phyloP scores from a whole-genome alignment of 2,113 vertebrate genomes.

The Oreochromis aureus region DNA sequence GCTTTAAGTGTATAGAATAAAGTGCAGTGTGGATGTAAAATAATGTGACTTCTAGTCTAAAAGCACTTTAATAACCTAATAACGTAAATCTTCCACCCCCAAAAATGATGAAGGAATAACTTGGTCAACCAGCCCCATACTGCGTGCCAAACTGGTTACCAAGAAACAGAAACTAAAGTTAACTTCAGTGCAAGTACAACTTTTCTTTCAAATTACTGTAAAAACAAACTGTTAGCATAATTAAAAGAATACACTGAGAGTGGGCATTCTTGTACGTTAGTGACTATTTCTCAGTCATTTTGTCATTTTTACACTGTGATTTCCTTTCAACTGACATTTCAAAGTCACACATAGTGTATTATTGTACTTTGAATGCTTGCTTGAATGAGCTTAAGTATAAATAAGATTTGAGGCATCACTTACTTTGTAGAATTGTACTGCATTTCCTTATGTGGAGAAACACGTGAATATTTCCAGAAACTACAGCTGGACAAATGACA shows the following conservation, averaged over 20 bases:
- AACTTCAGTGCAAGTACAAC: neutral
- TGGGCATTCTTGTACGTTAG: neutral
- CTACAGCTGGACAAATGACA: neutral
- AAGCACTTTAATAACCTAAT: neutral
- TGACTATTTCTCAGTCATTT: neutral
- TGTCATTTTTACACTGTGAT: neutral
- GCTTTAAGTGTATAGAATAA: neutral
- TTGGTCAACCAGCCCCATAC: neutral
- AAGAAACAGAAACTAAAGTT: neutral
- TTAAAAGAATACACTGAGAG: neutral
- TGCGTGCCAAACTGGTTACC: neutral
- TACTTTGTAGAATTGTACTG: neutral
- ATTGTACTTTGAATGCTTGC: neutral
- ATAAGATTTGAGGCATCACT: neutral
- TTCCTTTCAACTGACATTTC: neutral
- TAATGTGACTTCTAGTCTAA: neutral
- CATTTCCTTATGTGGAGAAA: neutral
- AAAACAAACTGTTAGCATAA: neutral
- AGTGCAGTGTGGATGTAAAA: neutral
- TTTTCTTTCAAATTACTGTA: neutral
- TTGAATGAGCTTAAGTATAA: neutral
- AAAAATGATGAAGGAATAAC: neutral
- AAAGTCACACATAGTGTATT: neutral
- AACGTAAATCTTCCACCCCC: neutral
- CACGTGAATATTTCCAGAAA: neutral